Base-by-base conservation (phyloP, 92 coral and sea anemone genomes). In the Parazoanthus darwini region DNA sequence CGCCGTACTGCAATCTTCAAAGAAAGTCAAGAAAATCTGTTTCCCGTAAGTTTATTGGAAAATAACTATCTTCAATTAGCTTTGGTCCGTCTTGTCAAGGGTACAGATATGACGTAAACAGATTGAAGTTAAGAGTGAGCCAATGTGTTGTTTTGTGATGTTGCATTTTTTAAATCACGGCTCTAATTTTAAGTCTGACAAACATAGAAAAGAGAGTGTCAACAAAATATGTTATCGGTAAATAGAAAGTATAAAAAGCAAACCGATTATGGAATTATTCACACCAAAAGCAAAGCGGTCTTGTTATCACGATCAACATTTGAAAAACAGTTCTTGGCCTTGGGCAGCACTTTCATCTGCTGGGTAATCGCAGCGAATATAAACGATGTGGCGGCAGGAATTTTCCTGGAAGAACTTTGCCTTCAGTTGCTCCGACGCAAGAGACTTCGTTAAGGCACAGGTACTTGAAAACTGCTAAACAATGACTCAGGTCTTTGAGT, bases 261-360 rank as follows among this genome's bases (percentile, higher is more conserved):
- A 81, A 81, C 85, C 85, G 56, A 81, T 81, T 81, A 59, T 81
- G 50, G 85, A 81, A 33, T 81, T 58, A 35, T 56, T 81, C 85
- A 35, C 70, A 63, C 70, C 20, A 18, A 33, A 35, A n/a, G 29
- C 25, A 18, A 15, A 37, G 33, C 43, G 2, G 14, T 44, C 54
- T 44, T 77, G 50, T 44, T 44, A 77, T 44, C 81, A 44, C 35
- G 39, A 15, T 5, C 63, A 7, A n/a, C 33, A 25, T 6, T 81
- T 20, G 15, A 35, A 58, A 46, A 18, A 81, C 85, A 18, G 14
- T 18, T n/a, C 29, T 77, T 77, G 56, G 68, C 68, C 54, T 42
- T 77, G 2, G 36, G 56, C 4, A 22, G 33, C 10, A 38, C 3
- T 8, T 22, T 39, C 7, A n/a, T 16, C 15, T 77, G 29, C 26